Evolutionary conservation across 1,140 invertebrate species (phyloP), one percentile per base, ranked within the genome.

Genomic region (Dendroctonus valens): DNA sequence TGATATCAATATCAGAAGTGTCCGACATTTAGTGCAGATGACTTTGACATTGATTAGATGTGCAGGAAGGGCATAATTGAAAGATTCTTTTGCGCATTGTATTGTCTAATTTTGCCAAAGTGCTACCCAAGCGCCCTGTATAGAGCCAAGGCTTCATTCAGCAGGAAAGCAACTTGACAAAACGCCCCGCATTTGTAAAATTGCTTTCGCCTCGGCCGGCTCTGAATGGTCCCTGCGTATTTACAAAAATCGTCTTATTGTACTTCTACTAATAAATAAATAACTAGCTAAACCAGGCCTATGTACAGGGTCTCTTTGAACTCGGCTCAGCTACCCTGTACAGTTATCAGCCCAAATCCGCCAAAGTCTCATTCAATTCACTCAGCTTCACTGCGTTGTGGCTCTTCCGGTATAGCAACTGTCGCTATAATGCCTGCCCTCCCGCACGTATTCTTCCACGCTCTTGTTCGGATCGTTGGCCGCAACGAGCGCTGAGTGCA

Each of bases 391-490:
- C 75, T 89, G 87, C 39, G 88, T 84, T 12, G 85, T 88, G 9
- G 86, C 84, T 42, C 87, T 82, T 53, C 87, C 87, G 5, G 87
- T 88, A 69, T 89, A 89, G 4, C 71, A 68, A 53, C 65, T 68
- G 40, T 75, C 75, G 3, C 82, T 80, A 41, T 80, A 77, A 53
- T 78, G 77, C 68, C 85, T 83, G 49, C 82, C 83, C 41, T 88
- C 84, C 52, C 86, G 76, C 8, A 88, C 81, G 26, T 88, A 81
- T 69, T 88, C 83, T 69, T 89, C 86, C 54, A 89, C 85, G 55
- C 83, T 83, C 77, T 88, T 87, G 26, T 82, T 83, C 9, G 81
- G 76, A 72, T 85, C 82, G 48, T 80, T 77, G 54, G 83, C 82
- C 7, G 83, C 83, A 41, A 89, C 67, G 59, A 84, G 76, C 5